Conservation (phyloP, 1,140 invertebrate genomes). For the Euura saliciscinereae region DNA sequence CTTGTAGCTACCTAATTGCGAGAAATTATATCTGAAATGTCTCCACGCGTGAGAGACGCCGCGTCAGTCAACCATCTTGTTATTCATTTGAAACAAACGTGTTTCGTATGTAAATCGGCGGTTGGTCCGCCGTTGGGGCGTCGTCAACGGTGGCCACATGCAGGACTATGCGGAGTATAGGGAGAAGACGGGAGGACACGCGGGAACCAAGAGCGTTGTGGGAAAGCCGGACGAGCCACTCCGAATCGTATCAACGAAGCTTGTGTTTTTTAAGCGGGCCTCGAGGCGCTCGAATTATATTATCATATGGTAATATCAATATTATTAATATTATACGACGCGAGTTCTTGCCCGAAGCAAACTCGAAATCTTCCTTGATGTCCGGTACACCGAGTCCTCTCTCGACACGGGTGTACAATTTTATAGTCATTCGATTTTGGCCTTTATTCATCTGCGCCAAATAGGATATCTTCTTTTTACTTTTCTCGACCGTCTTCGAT, state of each 20-base stretch:
- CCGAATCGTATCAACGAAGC: constrained; percentile 3
- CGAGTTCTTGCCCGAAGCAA: too few species aligned
- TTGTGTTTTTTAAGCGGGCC: constrained; percentile 26
- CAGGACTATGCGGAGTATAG: constrained; percentile 12
- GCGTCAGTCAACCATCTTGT: not conserved
- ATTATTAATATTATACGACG: constrained; percentile 4
- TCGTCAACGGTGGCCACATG: constrained; percentile 13
- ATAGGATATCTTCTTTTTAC: too few species aligned
- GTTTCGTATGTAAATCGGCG: constrained; percentile 42
- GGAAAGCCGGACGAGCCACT: not conserved
- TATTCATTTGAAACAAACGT: constrained; percentile 23
- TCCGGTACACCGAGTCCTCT: too few species aligned
- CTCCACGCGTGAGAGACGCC: constrained; percentile 17
- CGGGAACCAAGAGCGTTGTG: constrained; percentile 15
- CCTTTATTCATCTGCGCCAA: too few species aligned
- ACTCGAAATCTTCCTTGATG: too few species aligned
- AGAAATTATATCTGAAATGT: constrained; percentile 36
- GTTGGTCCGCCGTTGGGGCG: not conserved
- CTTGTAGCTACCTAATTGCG: constrained; percentile 25
- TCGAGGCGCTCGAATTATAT: constrained; percentile 38
- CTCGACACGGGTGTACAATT: too few species aligned
- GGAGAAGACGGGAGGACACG: constrained; percentile 8
- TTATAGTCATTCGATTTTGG: too few species aligned
- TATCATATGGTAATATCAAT: constrained; percentile 39
- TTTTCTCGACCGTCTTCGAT: too few species aligned